Conservation (phyloP, 2,113 vertebrate genomes). For the Edolisoma coerulescens region DNA sequence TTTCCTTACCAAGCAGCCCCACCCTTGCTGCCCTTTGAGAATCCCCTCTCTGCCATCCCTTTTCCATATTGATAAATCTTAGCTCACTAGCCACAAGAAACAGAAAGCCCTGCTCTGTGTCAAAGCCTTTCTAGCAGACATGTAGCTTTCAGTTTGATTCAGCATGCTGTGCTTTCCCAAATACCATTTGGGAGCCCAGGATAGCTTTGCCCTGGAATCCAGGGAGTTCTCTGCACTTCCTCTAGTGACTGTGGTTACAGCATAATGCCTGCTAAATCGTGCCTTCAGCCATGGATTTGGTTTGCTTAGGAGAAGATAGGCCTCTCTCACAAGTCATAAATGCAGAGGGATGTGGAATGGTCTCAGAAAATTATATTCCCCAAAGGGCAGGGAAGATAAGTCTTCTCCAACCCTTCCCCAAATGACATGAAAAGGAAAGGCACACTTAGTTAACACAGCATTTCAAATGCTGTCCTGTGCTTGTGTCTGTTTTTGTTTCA, state of each 20-base stretch:
- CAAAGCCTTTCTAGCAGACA: background rate
- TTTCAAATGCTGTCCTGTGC: background rate
- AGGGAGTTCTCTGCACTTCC: background rate
- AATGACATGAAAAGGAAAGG: background rate
- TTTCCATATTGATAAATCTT: background rate
- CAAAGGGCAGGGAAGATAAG: background rate
- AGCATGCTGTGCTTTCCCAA: background rate
- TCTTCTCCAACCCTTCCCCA: background rate
- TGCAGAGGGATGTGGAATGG: background rate
- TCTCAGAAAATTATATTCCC: background rate
- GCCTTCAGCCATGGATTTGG: background rate
- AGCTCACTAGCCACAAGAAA: background rate
- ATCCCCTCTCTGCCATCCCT: background rate
- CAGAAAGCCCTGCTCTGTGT: background rate
- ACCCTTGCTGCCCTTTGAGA: background rate
- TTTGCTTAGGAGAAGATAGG: background rate
- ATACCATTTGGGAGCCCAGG: background rate
- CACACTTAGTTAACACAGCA: background rate
- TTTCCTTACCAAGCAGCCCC: background rate
- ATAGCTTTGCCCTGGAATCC: background rate
- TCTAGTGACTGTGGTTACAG: background rate
- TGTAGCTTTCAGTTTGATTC: background rate
- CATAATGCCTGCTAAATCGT: background rate
- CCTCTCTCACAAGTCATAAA: background rate
- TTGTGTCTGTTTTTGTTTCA: background rate